A percentile compares a stretch with the other conserved stretches of the same genome.
Conservation (phyloP, 2,888 invertebrate species). For the Cheilosia vernalis region DNA sequence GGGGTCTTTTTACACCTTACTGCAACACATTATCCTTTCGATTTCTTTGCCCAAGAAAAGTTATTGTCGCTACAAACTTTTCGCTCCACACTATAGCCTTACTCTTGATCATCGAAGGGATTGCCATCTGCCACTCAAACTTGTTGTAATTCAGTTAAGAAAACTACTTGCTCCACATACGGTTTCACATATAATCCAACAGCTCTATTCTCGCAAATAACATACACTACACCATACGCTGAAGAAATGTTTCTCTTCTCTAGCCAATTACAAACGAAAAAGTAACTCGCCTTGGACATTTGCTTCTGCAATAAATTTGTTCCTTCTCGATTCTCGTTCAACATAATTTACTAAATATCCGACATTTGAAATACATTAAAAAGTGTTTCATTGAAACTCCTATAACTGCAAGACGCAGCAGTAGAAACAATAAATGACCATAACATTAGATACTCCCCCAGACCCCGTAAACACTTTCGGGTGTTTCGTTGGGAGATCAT, state of each 20-base stretch:
- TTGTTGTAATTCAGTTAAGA: background rate
- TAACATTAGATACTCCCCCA: slow-evolving; percentile 8
- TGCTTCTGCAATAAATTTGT: slow-evolving; percentile 23
- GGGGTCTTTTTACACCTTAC: too few species aligned
- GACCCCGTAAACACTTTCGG: slow-evolving; percentile 50
- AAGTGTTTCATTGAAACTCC: slow-evolving; percentile 34
- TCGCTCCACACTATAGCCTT: too few species aligned
- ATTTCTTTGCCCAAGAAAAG: background rate
- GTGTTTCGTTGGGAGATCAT: slow-evolving; percentile 14
- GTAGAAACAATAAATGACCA: slow-evolving; percentile 41
- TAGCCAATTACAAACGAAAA: slow-evolving; percentile 9
- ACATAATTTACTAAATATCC: slow-evolving; percentile 33
- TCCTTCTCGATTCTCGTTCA: background rate
- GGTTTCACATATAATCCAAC: background rate
- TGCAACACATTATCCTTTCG: background rate
- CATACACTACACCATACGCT: background rate
- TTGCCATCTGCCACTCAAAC: background rate
- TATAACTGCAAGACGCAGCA: slow-evolving; percentile 4
- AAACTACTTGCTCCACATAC: background rate
- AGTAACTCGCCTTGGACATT: slow-evolving; percentile 1
- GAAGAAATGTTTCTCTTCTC: background rate
- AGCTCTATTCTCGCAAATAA: background rate
- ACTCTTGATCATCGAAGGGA: too few species aligned
- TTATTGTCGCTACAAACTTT: too few species aligned
- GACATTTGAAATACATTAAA: slow-evolving; percentile 45